Conservation (phyloP, 2,797 vertebrate genomes). For the Stomatorhinus walkeri region DNA sequence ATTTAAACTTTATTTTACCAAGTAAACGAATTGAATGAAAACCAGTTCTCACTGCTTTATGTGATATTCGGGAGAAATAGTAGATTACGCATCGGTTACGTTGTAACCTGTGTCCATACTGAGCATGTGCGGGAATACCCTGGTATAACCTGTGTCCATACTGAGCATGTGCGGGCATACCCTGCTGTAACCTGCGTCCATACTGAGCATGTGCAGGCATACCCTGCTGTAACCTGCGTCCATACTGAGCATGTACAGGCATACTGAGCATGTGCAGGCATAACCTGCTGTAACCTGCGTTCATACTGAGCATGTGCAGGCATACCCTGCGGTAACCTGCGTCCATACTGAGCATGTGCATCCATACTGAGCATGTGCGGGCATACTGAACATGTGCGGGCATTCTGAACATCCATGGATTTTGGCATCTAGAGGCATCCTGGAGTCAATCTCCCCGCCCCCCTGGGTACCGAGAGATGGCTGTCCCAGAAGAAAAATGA, state of each 20-base stretch:
- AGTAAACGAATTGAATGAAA: too few relatives aligned
- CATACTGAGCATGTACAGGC: too few relatives aligned
- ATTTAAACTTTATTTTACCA: too few relatives aligned
- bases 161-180: background rate
- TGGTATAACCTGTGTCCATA: background rate
- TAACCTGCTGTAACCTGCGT: background rate
- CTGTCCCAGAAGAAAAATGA: background rate
- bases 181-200: background rate
- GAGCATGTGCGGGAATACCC: too few relatives aligned
- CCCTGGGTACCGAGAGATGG: background rate
- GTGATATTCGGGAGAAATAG: too few relatives aligned
- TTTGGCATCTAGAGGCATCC: background rate
- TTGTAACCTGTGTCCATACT: too few relatives aligned
- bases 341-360: background rate
- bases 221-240: background rate
- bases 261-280: too few relatives aligned
- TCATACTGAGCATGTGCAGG: too few relatives aligned
- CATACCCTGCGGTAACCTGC: background rate
- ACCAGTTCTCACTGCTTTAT: too few relatives aligned
- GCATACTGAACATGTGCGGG: too few relatives aligned
- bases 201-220: background rate
- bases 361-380: too few relatives aligned
- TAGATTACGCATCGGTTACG: too few relatives aligned
- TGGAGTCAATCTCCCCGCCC: background rate
- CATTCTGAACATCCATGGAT: background rate